Base-by-base conservation (phyloP, 1,140 invertebrate genomes). In the Penaeus japonicus region DNA sequence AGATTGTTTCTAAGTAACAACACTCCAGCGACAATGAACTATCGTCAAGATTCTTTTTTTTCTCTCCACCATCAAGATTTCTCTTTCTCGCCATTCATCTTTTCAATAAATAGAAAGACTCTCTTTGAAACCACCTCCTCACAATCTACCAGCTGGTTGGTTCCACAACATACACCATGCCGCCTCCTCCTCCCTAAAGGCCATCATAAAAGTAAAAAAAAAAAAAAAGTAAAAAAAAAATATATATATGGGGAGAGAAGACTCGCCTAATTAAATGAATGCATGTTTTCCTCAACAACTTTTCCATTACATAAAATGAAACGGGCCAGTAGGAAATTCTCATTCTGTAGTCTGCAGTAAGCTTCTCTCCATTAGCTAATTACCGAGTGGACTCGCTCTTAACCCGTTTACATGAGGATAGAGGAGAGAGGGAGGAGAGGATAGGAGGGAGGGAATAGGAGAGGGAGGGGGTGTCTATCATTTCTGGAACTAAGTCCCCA, bases 281-380 rank as follows among this genome's bases (percentile, higher is more conserved):
- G 87, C 80, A 88, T 83, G 87, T 88, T 88, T 88, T 83, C 35
- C 80, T 83, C 53, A 55, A 88, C 87, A 83, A 88, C 80, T 84
- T 88, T 75, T 88, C 87, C 87, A 88, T 88, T 88, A 88, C 87
- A 88, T 88, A 88, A 88, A 88, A 88, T 88, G 87, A 84, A 88
- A 81, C 59, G 73, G 87, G 70, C 87, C 77, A 47, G 87, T 27
- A 32, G 70, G 81, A 88, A 84, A 88, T 86, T 62, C 80, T 84
- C 87, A 88, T 88, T 88, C 78, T 88, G 87, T 88, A 88, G 87
- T 83, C 87, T 88, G 87, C 87, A 88, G 87, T 88, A 88, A 88
- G 87, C 70, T 75, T 83, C 70, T 32, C 53, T 88, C 87, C 80
- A 88, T 88, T 88, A 88, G 87, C 87, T 88, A 88, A 88, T 88